Percentiles rank a stretch among this genome's conserved stretches.
These are phyloP conservation scores for Arion vulgaris DNA, from an alignment of 1,140 invertebrate species.

Conservation along the genomic window DNA sequence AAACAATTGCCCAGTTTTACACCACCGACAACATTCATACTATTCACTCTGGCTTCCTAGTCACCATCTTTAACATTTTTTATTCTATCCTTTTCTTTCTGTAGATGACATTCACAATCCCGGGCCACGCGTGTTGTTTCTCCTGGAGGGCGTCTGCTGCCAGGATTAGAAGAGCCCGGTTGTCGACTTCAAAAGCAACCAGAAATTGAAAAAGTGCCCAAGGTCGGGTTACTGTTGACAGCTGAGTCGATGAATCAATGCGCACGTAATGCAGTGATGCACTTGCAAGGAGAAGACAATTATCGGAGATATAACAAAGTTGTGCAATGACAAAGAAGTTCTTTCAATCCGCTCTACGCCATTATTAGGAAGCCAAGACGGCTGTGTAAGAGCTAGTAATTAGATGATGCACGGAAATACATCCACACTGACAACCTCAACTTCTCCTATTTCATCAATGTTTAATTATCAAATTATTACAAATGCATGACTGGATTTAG, in stretches of 20 bases:
- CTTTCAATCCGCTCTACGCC: not conserved
- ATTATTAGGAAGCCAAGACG: not conserved
- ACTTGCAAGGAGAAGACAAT: conserved; percentile 1
- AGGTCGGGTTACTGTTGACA: not conserved
- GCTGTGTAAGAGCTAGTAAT: not conserved
- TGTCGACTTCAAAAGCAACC: not conserved
- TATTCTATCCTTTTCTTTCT: not conserved
- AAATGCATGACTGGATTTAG: not conserved
- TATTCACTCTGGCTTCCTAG: too few relatives aligned
- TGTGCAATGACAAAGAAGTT: conserved; percentile 3
- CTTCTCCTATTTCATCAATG: not conserved
- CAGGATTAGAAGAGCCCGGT: not conserved
- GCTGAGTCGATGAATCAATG: conserved; percentile 3
- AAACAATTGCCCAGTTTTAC: too few relatives aligned
- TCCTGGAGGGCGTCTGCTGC: not conserved
- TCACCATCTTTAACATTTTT: not conserved
- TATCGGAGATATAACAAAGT: not conserved
- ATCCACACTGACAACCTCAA: not conserved
- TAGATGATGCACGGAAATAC: not conserved
- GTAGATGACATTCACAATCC: not conserved
- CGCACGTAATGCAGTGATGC: not conserved
- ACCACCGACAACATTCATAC: too few relatives aligned
- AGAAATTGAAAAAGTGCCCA: conserved; percentile 7
- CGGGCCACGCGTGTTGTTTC: not conserved
- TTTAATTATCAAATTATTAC: not conserved